Conservation (phyloP, 1,140 invertebrate species). For the Dinothrombium tinctorium region DNA sequence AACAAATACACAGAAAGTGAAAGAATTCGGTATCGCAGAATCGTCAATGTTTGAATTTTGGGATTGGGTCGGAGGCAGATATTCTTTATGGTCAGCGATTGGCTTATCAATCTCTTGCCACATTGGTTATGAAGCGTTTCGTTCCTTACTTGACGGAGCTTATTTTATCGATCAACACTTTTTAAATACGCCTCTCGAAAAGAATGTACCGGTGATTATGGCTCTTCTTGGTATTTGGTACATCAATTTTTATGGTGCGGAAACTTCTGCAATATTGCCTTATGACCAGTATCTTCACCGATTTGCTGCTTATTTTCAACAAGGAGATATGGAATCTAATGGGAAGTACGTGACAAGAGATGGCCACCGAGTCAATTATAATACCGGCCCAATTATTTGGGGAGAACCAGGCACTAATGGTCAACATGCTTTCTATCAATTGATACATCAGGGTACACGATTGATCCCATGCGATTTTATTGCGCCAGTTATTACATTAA, state of each 20-base stretch:
- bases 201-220: slow-evolving; percentile 89
- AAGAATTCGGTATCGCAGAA: slow-evolving; percentile 86
- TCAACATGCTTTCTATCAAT: slow-evolving; percentile 94
- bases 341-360: slow-evolving; percentile 62
- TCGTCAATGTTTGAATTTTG: slow-evolving; percentile 99
- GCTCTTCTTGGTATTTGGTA: slow-evolving; percentile 92
- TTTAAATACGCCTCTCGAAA: slow-evolving; percentile 51
- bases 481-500: slow-evolving; percentile 72
- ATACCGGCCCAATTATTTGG: slow-evolving; percentile 80
- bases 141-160: slow-evolving; percentile 67
- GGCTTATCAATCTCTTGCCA: slow-evolving; percentile 81
- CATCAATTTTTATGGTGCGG: slow-evolving; percentile 73
- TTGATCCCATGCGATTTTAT: slow-evolving; percentile 94
- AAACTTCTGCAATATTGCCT: slow-evolving; percentile 84
- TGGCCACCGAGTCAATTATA: slow-evolving; percentile 47
- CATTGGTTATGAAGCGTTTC: slow-evolving; percentile 86
- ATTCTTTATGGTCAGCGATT: slow-evolving; percentile 95
- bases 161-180: slow-evolving; percentile 91
- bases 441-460: slow-evolving; percentile 70
- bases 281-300: slow-evolving; percentile 96
- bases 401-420: slow-evolving; percentile 97
- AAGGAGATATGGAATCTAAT: slow-evolving; percentile 99
- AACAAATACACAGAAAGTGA: slow-evolving; percentile 75
- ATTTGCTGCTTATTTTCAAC: slow-evolving; percentile 98
- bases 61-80: slow-evolving; percentile 98